phyloP scores from a whole-genome alignment of 2,888 invertebrate genomes.

The Lottia scabra region DNA sequence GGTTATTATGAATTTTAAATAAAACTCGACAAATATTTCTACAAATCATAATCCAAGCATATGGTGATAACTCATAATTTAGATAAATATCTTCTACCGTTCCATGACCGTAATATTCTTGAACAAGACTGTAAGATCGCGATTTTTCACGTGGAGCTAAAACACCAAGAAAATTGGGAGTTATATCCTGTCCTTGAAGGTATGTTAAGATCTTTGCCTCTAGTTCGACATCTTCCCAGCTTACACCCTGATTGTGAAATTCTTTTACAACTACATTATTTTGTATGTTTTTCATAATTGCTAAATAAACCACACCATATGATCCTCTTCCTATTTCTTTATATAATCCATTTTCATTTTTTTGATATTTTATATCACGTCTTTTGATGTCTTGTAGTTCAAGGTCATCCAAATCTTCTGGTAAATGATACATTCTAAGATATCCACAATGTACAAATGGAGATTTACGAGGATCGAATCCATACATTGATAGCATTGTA shows the following conservation, averaged over 20 bases:
- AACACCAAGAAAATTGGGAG: conserved; percentile 32
- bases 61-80: background rate
- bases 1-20: conserved; percentile 25
- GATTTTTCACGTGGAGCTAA: conserved; percentile 10
- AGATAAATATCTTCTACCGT: background rate
- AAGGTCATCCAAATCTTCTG: conserved; percentile 20
- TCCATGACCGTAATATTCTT: conserved; percentile 34
- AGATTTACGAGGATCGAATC: background rate
- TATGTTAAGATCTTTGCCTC: conserved; percentile 31
- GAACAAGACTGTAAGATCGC: conserved; percentile 29
- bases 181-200: conserved; percentile 31
- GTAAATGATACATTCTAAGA: background rate
- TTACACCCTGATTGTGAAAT: conserved; percentile 17
- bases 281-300: background rate
- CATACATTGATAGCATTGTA: background rate
- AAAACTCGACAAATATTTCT: background rate
- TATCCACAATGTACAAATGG: background rate
- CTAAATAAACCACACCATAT: conserved; percentile 31
- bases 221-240: conserved; percentile 32
- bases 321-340: conserved; percentile 32
- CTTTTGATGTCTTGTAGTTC: conserved; percentile 25
- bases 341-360: conserved; percentile 27
- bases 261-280: background rate
- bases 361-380: conserved; percentile 22
- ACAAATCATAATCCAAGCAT: background rate